Conservation (phyloP, 2,113 vertebrate species). For the Anolis sagrei region DNA sequence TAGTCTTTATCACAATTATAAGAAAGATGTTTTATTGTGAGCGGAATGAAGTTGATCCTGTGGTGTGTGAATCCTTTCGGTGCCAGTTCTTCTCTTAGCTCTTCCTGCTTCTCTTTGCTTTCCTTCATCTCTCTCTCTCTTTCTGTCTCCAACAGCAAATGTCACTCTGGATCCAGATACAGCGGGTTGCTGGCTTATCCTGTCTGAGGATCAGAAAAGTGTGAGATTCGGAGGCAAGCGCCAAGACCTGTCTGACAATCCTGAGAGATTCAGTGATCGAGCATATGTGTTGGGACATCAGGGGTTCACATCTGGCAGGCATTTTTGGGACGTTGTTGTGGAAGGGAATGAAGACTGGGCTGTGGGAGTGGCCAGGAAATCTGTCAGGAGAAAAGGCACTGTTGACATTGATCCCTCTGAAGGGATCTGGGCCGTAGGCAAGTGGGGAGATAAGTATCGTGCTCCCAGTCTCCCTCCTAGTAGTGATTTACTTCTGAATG, state of each 20-base stretch:
- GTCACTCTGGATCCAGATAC: not conserved
- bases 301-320: not conserved
- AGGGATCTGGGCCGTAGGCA: not conserved
- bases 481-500: not conserved
- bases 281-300: not conserved
- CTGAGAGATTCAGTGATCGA: not conserved
- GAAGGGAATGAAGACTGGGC: not conserved
- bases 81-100: too few relatives aligned
- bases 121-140: not conserved
- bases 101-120: not conserved
- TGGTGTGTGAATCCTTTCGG: too few relatives aligned
- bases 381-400: not conserved
- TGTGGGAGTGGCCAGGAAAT: not conserved
- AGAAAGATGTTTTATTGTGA: too few relatives aligned
- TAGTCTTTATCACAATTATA: too few relatives aligned
- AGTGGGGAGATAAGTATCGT: not conserved
- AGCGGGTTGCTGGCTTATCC: not conserved
- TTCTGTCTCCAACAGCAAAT: not conserved
- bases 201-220: not conserved
- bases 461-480: too few relatives aligned
- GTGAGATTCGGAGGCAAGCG: not conserved
- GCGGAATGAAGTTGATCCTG: too few relatives aligned
- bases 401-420: rapidly evolving
- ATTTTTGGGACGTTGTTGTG: not conserved
- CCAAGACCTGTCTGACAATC: not conserved